These are phyloP conservation scores for Hydraecia micacea DNA, from an alignment of 2,888 invertebrate genomes.

Conservation along the genomic window DNA sequence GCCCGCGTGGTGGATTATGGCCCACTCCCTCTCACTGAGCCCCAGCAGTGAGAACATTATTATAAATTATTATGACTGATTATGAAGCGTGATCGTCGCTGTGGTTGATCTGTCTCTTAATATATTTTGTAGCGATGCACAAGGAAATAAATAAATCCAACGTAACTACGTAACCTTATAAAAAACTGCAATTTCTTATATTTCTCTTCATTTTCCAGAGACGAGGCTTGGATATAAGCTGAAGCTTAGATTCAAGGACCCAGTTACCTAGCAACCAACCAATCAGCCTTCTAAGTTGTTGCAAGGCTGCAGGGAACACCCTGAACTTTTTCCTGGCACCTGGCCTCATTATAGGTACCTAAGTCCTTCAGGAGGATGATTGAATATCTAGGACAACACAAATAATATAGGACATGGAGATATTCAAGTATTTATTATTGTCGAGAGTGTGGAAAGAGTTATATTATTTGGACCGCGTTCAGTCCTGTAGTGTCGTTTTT, in stretches of 20 bases:
- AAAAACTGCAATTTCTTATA: not conserved
- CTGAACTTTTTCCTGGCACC: not conserved
- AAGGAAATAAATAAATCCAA: not conserved
- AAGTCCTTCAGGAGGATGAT: not conserved
- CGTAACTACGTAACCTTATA: not conserved
- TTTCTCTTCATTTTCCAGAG: constrained; percentile 4
- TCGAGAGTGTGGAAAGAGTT: not conserved
- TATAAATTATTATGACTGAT: too few species aligned
- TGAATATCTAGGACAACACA: not conserved
- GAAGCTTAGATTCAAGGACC: not conserved
- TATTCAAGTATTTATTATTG: not conserved
- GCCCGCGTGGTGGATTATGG: too few species aligned
- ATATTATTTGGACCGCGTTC: not conserved
- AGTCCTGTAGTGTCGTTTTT: not conserved
- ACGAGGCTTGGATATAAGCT: not conserved
- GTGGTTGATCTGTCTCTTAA: not conserved
- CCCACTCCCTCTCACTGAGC: not conserved
- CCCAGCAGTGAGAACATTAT: too few species aligned
- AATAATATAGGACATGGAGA: not conserved
- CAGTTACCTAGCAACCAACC: not conserved
- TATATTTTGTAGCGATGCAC: not conserved
- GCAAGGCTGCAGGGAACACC: constrained; percentile 1
- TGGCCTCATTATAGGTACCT: constrained; percentile 18
- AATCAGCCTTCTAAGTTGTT: constrained; percentile 4
- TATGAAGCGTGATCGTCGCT: not conserved